Evolutionary conservation across 2,888 invertebrate species (phyloP).

Genomic region (Xylota segnis): DNA sequence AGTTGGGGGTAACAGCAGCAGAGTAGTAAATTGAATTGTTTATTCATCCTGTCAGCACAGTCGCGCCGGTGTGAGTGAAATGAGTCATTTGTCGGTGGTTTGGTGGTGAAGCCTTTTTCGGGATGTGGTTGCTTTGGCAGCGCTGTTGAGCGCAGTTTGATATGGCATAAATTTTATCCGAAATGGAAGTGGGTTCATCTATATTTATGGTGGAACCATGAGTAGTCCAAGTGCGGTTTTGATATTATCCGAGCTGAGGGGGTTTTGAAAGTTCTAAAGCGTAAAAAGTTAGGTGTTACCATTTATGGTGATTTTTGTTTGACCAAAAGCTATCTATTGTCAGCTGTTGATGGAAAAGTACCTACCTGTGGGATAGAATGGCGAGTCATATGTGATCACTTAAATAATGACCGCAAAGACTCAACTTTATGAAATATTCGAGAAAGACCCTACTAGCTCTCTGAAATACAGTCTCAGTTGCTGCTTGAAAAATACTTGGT

Average conservation of each 20-base stretch:
- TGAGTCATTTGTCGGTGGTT: slow-evolving; percentile 35
- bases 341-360: too few species aligned
- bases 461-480: too few species aligned
- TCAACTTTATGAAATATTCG: too few species aligned
- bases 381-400: too few species aligned
- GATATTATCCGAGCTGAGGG: not conserved
- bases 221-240: not conserved
- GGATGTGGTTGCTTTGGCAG: not conserved
- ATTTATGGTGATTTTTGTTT: not conserved
- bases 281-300: not conserved
- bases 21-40: slow-evolving; percentile 40
- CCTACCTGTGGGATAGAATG: too few species aligned
- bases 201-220: not conserved
- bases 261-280: not conserved
- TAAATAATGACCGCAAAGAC: too few species aligned
- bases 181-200: not conserved
- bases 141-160: not conserved
- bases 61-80: not conserved
- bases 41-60: slow-evolving; percentile 52
- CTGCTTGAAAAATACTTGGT: too few species aligned
- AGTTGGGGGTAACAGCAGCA: not conserved
- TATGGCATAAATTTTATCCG: slow-evolving; percentile 9
- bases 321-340: too few species aligned
- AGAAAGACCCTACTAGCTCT: too few species aligned
- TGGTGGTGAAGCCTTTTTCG: slow-evolving; percentile 17